Evolutionary conservation across 1,140 invertebrate genomes (phyloP), one percentile per base, ranked within the genome.

Genomic region (Aphelinus certus): DNA sequence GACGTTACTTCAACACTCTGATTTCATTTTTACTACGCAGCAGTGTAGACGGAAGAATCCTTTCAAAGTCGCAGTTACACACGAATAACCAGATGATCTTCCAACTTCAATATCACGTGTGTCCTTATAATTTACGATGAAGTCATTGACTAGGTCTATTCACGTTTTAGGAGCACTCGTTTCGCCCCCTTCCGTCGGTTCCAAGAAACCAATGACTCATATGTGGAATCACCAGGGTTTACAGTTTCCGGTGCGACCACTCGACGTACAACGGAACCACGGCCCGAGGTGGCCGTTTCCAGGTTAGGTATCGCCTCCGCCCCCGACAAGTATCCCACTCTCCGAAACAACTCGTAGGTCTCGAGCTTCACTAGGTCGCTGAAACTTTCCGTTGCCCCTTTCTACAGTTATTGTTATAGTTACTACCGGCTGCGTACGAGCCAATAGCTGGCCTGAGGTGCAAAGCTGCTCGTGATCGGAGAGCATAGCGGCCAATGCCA

Each of bases 381-480:
- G 47, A 68, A 68, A 68, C 64, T 61, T 61, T 45, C 45, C 58
- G 56, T 61, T 48, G 42, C 2, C 56, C 48, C 45, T 10, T 43
- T 67, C 72, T 47, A 73, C 57, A 61, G 72, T 73, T 73, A 73
- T 56, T 73, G 72, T 73, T 73, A 67, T 55, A 53, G 72, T 73
- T 67, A 73, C 57, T 67, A 7, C 6, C 56, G 10, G 71, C 56
- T 26, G 55, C 53, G 10, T 42, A 46, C 47, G 58, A 53, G 51
- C 51, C 51, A 53, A 4, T 48, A 48, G 3, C 57, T 4, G 57
- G 43, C 10, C 45, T 26, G 3, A 71, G 60, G 61, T 71, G 70
- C 53, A 42, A 71, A 63, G 70, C 47, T 55, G 57, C 55, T 47
- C 62, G 62, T 9, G 26, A 26, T 26, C 26, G 26, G 26, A 26